Conservation (phyloP, 2,113 vertebrate species). For the human (Homo sapiens) region DNA sequence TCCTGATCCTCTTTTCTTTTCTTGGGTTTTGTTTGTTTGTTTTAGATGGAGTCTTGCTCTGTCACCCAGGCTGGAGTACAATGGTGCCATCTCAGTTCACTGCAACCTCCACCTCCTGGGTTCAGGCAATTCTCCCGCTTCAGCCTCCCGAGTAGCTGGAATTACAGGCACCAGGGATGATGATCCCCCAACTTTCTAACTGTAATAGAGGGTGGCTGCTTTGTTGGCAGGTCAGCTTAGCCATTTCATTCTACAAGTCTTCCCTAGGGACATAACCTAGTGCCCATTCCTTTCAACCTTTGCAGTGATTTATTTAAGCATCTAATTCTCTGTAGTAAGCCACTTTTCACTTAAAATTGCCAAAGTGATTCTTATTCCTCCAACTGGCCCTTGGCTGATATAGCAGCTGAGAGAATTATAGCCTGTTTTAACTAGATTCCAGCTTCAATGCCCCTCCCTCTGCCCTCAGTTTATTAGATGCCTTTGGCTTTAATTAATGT, state of each 20-base stretch:
- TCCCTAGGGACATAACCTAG: not conserved
- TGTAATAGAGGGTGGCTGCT: not conserved
- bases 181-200: not conserved
- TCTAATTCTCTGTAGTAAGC: not conserved
- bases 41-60: too few species aligned
- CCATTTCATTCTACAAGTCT: not conserved
- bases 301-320: not conserved
- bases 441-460: not conserved
- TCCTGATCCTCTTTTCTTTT: not conserved
- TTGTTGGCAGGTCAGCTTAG: not conserved
- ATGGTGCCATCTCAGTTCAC: too few species aligned
- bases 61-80: too few species aligned
- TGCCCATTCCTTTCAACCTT: not conserved
- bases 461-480: not conserved
- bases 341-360: conserved; percentile 29
- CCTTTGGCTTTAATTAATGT: conserved; percentile 3
- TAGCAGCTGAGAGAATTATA: not conserved
- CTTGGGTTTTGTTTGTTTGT: too few species aligned
- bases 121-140: too few species aligned
- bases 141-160: too few species aligned
- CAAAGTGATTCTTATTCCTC: not conserved
- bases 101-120: too few species aligned
- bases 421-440: not conserved
- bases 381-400: not conserved
- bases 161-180: too few species aligned